Conservation (phyloP, 2,113 vertebrate genomes). For the Alces alces region DNA sequence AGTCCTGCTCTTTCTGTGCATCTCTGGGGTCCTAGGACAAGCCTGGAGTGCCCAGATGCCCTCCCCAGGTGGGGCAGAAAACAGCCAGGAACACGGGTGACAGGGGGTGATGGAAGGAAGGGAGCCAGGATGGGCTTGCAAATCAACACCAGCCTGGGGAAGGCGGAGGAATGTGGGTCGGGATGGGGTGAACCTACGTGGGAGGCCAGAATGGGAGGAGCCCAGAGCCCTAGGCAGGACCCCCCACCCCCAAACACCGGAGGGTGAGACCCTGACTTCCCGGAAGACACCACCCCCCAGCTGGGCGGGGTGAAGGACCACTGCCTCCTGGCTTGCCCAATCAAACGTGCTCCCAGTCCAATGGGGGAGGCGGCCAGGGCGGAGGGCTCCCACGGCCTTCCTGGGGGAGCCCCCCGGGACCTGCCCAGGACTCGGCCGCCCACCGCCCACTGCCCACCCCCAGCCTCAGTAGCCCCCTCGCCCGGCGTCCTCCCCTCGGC, state of each 20-base stretch:
- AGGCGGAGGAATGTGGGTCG: background rate
- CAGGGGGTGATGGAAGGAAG: background rate
- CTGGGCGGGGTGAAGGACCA: slow-evolving; percentile 38
- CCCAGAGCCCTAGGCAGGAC: background rate
- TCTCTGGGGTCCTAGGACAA: background rate
- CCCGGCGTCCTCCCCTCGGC: slow-evolving; percentile 78
- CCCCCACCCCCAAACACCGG: background rate
- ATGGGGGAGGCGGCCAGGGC: slow-evolving; percentile 44
- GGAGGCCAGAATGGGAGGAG: background rate
- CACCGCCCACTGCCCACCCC: background rate
- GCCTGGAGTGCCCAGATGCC: background rate
- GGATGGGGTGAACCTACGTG: background rate
- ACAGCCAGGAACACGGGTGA: background rate
- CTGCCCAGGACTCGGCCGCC: background rate
- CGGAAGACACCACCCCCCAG: background rate
- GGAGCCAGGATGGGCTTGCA: background rate
- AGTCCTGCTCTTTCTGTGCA: background rate
- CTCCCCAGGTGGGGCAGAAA: background rate
- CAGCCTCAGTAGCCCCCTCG: slow-evolving; percentile 50
- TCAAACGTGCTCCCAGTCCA: background rate
- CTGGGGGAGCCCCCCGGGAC: background rate
- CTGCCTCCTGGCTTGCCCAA: slow-evolving; percentile 45
- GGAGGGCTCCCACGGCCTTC: background rate
- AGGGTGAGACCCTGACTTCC: slow-evolving; percentile 30
- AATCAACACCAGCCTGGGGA: background rate